Evolutionary conservation across 2,888 invertebrate species (phyloP).

Genomic region (Globia sparganii): DNA sequence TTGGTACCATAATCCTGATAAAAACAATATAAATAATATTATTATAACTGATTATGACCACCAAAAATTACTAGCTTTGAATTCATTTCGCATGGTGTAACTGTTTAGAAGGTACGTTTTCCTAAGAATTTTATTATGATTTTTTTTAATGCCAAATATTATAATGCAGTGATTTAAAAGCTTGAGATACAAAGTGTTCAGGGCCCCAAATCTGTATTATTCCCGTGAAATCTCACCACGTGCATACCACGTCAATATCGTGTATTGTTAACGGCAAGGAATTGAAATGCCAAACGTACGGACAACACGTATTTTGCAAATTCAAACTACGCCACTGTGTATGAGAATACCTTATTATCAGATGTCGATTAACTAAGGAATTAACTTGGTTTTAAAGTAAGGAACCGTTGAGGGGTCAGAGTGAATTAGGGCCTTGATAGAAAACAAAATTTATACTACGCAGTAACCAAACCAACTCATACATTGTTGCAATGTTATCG

Average conservation of each 20-base stretch:
- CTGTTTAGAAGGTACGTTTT: constrained; percentile 61
- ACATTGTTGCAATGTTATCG: background rate
- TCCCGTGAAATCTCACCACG: too few species aligned
- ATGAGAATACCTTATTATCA: too few species aligned
- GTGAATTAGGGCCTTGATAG: too few species aligned
- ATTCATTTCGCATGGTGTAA: constrained; percentile 70
- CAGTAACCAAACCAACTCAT: background rate
- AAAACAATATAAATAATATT: constrained; percentile 4
- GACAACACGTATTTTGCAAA: too few species aligned
- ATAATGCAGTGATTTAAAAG: background rate
- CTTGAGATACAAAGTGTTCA: background rate
- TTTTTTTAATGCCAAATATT: background rate
- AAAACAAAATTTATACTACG: background rate
- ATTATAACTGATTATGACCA: constrained; percentile 29
- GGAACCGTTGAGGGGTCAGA: too few species aligned
- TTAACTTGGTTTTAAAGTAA: too few species aligned
- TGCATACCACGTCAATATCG: too few species aligned
- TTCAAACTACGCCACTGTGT: too few species aligned
- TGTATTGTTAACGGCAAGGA: too few species aligned
- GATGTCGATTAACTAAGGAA: too few species aligned
- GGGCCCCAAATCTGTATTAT: too few species aligned
- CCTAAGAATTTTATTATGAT: background rate
- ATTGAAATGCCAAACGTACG: too few species aligned
- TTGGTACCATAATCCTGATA: constrained; percentile 51
- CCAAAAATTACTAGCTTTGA: constrained; percentile 3